A percentile compares a stretch with the other conserved stretches of the same genome.
phyloP scores from a whole-genome alignment of 2,888 invertebrate genomes.

The Camponotus fellah region DNA sequence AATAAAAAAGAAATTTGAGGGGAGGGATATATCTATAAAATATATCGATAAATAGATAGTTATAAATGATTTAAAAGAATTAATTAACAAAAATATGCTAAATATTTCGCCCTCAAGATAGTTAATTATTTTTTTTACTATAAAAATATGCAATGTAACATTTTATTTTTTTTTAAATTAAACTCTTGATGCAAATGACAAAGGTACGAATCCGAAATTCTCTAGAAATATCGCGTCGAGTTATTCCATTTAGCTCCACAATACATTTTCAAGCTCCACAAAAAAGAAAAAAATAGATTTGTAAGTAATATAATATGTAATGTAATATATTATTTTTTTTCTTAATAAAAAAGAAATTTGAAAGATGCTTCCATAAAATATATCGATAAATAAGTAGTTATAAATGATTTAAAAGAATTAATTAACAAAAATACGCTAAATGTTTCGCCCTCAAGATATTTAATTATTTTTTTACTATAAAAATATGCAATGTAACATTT shows the following conservation, averaged over 20 bases:
- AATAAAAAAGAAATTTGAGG: constrained; percentile 1
- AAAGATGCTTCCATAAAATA: too few relatives aligned
- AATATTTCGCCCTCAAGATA: too few relatives aligned
- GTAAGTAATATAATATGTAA: not conserved
- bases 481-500: too few relatives aligned
- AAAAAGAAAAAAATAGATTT: not conserved
- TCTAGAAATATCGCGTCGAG: not conserved
- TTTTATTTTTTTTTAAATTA: not conserved
- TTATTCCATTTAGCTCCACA: constrained; percentile 9
- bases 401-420: not conserved
- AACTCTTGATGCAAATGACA: not conserved
- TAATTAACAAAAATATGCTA: not conserved
- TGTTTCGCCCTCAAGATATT: too few relatives aligned
- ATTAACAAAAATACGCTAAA: not conserved
- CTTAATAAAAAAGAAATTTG: too few relatives aligned
- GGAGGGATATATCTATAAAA: too few relatives aligned
- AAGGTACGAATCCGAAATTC: not conserved
- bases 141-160: too few relatives aligned
- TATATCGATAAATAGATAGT: too few relatives aligned
- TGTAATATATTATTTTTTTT: not conserved
- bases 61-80: not conserved
- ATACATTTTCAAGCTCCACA: not conserved
- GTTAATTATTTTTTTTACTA: too few relatives aligned
- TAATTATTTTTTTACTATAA: too few relatives aligned
- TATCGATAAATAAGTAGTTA: not conserved